Percentiles rank a stretch among this genome's conserved stretches.
These are phyloP conservation scores for Catagonus wagneri DNA, from an alignment of 2,113 vertebrate genomes.

Conservation along the genomic window DNA sequence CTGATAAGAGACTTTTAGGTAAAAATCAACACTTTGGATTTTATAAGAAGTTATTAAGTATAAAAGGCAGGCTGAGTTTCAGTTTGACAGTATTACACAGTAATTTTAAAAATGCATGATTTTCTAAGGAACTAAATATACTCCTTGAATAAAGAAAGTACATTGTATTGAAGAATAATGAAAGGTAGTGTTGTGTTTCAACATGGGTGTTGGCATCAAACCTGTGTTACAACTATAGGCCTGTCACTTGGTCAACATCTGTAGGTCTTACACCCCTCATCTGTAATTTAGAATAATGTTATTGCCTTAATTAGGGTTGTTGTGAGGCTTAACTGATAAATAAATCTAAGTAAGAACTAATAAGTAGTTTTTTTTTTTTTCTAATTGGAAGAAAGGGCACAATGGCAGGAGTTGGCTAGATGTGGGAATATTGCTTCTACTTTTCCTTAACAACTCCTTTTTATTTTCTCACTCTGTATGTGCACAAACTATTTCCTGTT, in stretches of 20 bases:
- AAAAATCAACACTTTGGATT: slow-evolving; percentile 58
- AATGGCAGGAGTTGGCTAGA: neutral
- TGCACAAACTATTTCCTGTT: neutral
- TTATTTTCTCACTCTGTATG: neutral
- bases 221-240: neutral
- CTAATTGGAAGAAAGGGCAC: neutral
- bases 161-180: neutral
- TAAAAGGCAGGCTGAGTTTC: slow-evolving; percentile 30
- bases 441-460: neutral
- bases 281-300: neutral
- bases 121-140: slow-evolving; percentile 46
- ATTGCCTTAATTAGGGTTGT: neutral
- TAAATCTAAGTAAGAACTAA: neutral
- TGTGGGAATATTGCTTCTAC: neutral
- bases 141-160: neutral
- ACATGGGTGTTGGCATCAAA: fast-evolving
- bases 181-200: neutral
- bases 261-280: neutral
- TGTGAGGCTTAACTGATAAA: neutral
- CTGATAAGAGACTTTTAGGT: slow-evolving; percentile 6
- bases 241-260: neutral
- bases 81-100: neutral
- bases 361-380: neutral
- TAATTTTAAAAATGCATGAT: slow-evolving; percentile 16
- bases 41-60: slow-evolving; percentile 5